These are phyloP conservation scores for Hirundichthys speculiger DNA, from an alignment of 2,113 vertebrate species.

Conservation along the genomic window DNA sequence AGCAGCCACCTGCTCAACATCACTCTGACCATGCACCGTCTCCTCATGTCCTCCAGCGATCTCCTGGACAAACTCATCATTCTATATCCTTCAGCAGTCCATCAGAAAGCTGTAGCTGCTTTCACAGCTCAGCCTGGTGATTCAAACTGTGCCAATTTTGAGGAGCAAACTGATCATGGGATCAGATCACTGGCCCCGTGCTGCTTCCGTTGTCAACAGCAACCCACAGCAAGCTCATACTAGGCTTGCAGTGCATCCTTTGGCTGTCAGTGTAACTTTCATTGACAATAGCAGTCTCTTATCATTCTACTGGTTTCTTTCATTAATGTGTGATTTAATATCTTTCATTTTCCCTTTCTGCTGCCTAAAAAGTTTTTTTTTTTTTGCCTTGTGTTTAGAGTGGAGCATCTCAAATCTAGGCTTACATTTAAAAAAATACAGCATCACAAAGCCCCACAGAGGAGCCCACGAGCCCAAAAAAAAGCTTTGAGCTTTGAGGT, in stretches of 20 bases:
- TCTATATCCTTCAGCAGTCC: slow-evolving; percentile 89
- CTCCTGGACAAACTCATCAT: slow-evolving; percentile 88
- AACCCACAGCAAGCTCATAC: slow-evolving; percentile 57
- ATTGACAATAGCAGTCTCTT: no score
- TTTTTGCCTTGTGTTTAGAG: slow-evolving; percentile 28
- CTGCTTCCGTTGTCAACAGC: slow-evolving; percentile 68
- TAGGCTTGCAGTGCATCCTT: slow-evolving; percentile 54
- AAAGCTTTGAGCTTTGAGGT: slow-evolving; percentile 39
- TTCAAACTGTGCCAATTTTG: slow-evolving; percentile 17
- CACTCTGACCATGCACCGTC: slow-evolving; percentile 92
- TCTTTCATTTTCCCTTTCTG: slow-evolving; percentile 23
- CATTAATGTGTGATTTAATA: no score
- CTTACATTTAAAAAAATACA: slow-evolving; percentile 48
- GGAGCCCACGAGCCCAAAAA: slow-evolving; percentile 14
- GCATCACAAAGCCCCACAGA: slow-evolving; percentile 53
- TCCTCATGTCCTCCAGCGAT: slow-evolving; percentile 90
- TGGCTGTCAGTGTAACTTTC: slow-evolving; percentile 53
- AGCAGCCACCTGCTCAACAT: slow-evolving; percentile 90
- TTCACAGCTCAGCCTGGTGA: not conserved
- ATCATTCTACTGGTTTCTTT: no score
- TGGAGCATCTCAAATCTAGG: slow-evolving; percentile 35
- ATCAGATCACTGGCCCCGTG: slow-evolving; percentile 44
- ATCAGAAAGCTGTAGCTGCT: not conserved
- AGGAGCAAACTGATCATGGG: slow-evolving; percentile 24
- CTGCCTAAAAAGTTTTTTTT: not conserved